Conservation (phyloP, 2,113 vertebrate species). For the Hippolais icterina region DNA sequence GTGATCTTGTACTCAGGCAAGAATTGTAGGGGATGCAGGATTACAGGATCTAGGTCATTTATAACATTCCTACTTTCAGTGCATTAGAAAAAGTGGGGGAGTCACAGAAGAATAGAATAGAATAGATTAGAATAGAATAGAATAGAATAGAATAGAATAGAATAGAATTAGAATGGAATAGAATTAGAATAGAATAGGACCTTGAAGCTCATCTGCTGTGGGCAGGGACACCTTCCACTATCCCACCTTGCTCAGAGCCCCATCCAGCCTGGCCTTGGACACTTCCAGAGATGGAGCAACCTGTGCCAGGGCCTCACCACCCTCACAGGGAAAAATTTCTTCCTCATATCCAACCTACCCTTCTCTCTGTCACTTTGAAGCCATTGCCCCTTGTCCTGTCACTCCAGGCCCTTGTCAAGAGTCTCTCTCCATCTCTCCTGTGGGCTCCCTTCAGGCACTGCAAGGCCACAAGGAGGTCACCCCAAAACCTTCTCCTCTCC, state of each 20-base stretch:
- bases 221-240: background rate
- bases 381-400: background rate
- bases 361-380: accelerated
- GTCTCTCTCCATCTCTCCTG: background rate
- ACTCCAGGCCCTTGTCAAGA: background rate
- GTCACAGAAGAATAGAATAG: background rate
- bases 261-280: accelerated
- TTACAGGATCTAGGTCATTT: background rate
- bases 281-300: background rate
- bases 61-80: background rate
- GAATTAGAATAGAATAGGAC: background rate
- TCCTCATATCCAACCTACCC: accelerated
- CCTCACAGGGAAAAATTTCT: background rate
- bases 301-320: background rate
- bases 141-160: no score
- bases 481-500: background rate
- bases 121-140: no score
- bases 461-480: background rate
- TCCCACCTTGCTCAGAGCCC: background rate
- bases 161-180: no score
- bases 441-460: background rate
- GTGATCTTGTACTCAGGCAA: background rate
- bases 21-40: background rate
- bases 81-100: background rate
- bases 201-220: background rate